phyloP scores from a whole-genome alignment of 1,140 invertebrate species.

The Paraescarpia echinospica region DNA sequence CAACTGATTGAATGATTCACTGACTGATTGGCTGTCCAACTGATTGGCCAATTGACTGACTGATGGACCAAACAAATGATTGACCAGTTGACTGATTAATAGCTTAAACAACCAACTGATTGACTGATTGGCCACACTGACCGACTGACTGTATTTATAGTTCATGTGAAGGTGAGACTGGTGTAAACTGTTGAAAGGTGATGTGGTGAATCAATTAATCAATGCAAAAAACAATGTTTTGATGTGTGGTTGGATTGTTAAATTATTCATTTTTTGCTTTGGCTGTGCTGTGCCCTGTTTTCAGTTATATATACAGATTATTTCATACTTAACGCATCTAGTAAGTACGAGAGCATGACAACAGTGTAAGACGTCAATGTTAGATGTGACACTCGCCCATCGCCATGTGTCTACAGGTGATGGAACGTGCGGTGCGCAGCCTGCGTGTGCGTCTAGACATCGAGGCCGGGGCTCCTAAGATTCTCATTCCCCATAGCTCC shows the following conservation, averaged over 20 bases:
- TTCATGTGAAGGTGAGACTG: background rate
- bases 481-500: constrained; percentile 84
- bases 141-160: background rate
- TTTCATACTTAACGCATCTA: too few relatives aligned
- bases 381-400: too few relatives aligned
- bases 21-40: background rate
- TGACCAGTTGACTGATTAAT: background rate
- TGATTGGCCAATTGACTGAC: background rate
- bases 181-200: background rate
- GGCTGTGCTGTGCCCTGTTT: too few relatives aligned
- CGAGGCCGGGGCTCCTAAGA: constrained; percentile 78
- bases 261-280: too few relatives aligned
- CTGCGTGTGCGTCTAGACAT: constrained; percentile 69
- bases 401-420: constrained; percentile 38
- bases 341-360: too few relatives aligned
- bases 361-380: too few relatives aligned
- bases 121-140: too few relatives aligned
- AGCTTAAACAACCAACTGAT: too few relatives aligned
- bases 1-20: background rate
- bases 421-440: constrained; percentile 49
- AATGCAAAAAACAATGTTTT: too few relatives aligned
- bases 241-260: too few relatives aligned
- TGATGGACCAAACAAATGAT: background rate
- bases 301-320: too few relatives aligned
- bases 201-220: too few relatives aligned